Percentiles rank a stretch among this genome's conserved stretches.
Evolutionary conservation across 2,797 vertebrate species (phyloP).

Genomic region (Dipus sagitta): DNA sequence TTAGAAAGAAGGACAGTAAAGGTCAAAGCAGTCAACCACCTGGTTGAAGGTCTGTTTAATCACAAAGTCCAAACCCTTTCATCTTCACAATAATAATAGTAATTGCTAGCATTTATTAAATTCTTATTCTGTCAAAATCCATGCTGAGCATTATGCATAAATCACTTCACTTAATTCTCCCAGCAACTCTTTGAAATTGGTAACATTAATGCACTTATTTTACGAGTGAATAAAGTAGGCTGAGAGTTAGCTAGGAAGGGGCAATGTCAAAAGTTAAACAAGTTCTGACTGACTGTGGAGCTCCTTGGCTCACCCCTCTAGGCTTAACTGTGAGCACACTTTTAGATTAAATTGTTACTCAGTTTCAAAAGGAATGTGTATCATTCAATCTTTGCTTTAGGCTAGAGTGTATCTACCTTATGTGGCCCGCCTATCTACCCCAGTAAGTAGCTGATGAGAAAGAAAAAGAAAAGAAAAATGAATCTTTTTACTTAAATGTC

Average conservation of each 20-base stretch:
- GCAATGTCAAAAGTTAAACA: not conserved
- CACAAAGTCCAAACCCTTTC: not conserved
- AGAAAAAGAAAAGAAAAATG: not conserved
- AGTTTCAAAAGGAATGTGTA: not conserved
- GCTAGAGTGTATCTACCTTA: not conserved
- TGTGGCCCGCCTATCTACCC: not conserved
- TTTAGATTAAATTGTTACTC: slow-evolving; percentile 16
- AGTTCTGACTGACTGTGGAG: not conserved
- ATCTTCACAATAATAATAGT: not conserved
- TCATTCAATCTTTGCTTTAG: not conserved
- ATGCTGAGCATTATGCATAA: not conserved
- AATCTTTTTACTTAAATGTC: not conserved
- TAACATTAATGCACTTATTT: not conserved
- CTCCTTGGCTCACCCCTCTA: not conserved
- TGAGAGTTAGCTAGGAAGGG: slow-evolving; percentile 14
- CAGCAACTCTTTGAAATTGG: slow-evolving; percentile 41
- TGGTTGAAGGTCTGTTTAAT: not conserved
- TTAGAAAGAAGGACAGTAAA: slow-evolving; percentile 15
- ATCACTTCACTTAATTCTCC: slow-evolving; percentile 25
- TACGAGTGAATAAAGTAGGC: not conserved
- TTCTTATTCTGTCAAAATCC: slow-evolving; percentile 14
- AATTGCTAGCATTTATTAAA: slow-evolving; percentile 19
- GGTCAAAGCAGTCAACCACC: slow-evolving; percentile 24
- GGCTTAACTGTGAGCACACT: not conserved
- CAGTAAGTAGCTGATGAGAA: not conserved